Conservation (phyloP, 1,140 invertebrate genomes). For the Campoletis sonorensis region DNA sequence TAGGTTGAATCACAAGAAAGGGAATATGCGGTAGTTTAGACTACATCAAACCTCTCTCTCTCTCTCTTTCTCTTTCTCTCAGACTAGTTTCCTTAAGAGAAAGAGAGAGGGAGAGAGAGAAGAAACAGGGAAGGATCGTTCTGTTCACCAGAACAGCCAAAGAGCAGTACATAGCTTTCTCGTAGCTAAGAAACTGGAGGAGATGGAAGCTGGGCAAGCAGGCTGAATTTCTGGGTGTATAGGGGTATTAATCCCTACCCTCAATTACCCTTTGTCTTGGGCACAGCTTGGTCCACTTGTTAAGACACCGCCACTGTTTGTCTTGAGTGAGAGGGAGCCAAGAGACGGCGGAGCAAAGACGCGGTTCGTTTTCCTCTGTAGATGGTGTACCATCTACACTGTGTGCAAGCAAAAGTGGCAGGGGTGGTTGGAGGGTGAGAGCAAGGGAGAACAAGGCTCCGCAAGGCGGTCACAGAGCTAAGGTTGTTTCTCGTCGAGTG, state of each 20-base stretch:
- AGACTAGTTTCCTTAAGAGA: slow-evolving; percentile 30
- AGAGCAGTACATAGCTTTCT: neutral
- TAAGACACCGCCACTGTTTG: slow-evolving; percentile 78
- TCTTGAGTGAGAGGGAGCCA: slow-evolving; percentile 70
- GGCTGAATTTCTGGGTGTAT: slow-evolving; percentile 74
- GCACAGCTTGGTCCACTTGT: slow-evolving; percentile 78
- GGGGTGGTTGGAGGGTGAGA: slow-evolving; percentile 1
- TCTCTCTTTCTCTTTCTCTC: neutral
- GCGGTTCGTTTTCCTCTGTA: slow-evolving; percentile 16
- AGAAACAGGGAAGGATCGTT: slow-evolving; percentile 52
- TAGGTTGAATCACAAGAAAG: slow-evolving; percentile 33
- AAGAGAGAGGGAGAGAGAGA: no score
- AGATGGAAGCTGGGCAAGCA: slow-evolving; percentile 52
- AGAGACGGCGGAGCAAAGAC: slow-evolving; percentile 15
- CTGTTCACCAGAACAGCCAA: slow-evolving; percentile 13
- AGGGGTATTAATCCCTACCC: slow-evolving; percentile 78
- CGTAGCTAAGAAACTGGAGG: slow-evolving; percentile 18
- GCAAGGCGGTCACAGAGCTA: slow-evolving; percentile 70
- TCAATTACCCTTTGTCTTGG: slow-evolving; percentile 78
- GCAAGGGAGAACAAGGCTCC: slow-evolving; percentile 27
- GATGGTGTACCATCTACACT: neutral
- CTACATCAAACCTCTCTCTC: slow-evolving; percentile 13
- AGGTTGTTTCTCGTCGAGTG: slow-evolving; percentile 72
- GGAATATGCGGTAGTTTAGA: slow-evolving; percentile 35
- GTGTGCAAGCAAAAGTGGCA: slow-evolving; percentile 36